Evolutionary conservation across 2,797 vertebrate genomes (phyloP).

Genomic region (Vireo griseus): DNA sequence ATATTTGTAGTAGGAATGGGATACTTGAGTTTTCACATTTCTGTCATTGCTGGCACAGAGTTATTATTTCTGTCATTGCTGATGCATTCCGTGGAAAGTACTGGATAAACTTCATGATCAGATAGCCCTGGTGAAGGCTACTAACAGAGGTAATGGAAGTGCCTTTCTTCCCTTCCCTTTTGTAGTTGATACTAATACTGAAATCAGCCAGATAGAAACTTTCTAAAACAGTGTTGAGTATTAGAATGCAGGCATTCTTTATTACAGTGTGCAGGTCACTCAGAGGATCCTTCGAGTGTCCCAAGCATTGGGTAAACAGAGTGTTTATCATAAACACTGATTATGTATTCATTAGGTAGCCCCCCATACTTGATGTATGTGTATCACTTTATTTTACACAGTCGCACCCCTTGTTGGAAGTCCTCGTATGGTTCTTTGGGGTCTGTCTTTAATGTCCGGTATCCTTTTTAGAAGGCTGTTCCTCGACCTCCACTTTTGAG

Average conservation of each 20-base stretch:
- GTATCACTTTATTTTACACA: background rate
- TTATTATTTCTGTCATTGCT: background rate
- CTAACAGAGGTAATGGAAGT: background rate
- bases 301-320: fast-evolving
- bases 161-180: background rate
- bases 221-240: background rate
- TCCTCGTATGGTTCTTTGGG: background rate
- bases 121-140: background rate
- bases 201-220: background rate
- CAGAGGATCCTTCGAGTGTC: background rate
- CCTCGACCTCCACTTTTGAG: fast-evolving
- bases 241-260: background rate
- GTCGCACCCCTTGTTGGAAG: background rate
- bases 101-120: background rate
- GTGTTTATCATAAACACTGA: background rate
- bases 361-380: background rate
- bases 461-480: background rate
- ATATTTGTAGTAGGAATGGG: background rate
- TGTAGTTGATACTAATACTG: background rate
- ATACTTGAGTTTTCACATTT: background rate
- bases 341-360: background rate
- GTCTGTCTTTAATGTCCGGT: fast-evolving
- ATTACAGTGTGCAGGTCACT: background rate
- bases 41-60: background rate
- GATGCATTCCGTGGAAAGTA: background rate